Base-by-base conservation (phyloP, 2,797 vertebrate species). In the Selene dorsalis region DNA sequence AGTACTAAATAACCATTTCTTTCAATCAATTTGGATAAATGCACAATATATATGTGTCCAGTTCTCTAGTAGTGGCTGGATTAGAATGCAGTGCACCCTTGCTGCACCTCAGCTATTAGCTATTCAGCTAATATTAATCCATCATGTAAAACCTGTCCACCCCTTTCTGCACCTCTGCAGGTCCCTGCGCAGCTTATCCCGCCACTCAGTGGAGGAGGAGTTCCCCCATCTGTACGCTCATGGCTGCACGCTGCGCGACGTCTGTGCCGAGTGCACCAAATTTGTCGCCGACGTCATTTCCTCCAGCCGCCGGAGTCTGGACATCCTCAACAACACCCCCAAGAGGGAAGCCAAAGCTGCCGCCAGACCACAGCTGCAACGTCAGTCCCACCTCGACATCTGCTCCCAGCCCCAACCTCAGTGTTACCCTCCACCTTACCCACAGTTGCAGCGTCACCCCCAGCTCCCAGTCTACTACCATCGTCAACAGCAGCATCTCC, bases 211-310 rank as follows among this genome's bases (percentile, higher is more conserved):
- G 73, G 97, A 99, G 84, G 95, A 96, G 81, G 97, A 97, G 84
- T 99, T 99, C 83, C 97, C 97, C 0, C 97, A 98, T 86, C 96
- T 99, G 69, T 99, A 99, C 1, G 91, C 96, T 1, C 95, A 97
- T 0, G 98, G 97, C 91, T 97, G 96, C 8, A 89, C 94, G 58
- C 94, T 98, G 79, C 96, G 96, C 4, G 97, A 98, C 1, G 83
- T 98, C 82, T 99, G 98, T 67, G 94, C 93, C 0, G 97, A 98
- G 75, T 99, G 98, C 79, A 95, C 96, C 20, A 94, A 96, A 67
- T 99, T 98, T 0, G 96, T 99, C 10, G 95, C 95, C 0, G 97
- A 98, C 0, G 96, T 99, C 10, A 94, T 98, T 64, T 94, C 94
- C 59, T 98, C 97, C 78, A 99, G 98, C 86, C 96, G 97, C 72